Base-by-base conservation (phyloP, 1,140 invertebrate species). In the Ladona fulva region DNA sequence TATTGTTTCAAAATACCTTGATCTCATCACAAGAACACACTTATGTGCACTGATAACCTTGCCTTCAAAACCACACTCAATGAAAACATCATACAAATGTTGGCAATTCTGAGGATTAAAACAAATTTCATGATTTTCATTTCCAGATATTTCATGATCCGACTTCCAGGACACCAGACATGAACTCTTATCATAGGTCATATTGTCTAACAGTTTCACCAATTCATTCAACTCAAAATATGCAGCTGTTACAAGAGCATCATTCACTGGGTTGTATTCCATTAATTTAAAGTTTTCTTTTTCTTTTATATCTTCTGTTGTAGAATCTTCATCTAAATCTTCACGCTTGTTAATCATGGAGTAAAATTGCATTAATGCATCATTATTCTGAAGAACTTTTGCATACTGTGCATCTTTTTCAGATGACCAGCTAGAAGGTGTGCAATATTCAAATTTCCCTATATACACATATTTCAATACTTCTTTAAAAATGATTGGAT, bases 1-100 rank as follows among this genome's bases (percentile, higher is more conserved):
- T 91, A 94, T 92, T 79, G 89, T 90, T 75, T 89, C 85, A 84
- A 94, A 95, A 84, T 94, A 94, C 75, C 94, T 92, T 7, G 92
- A 84, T 77, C 92, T 83, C 0, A 92, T 90, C 0, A 89, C 88
- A 24, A 94, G 84, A 73, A 95, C 85, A 84, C 92, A 94, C 79
- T 91, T 91, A 82, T 95, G 92, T 52, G 91, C 92, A 5, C 86
- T 83, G 74, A 92, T 84, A 22, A 85, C 80, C 1, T 83, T 82
- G 29, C 8, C 29, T 14, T 87, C 88, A 82, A 92, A 89, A 74
- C 87, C 87, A 78, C 87, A 88, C 76, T 85, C 82, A 0, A 92
- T 86, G 29, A 81, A 83, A 0, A 91, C 87, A 84, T 94, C 92
- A 80, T 86, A 88, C 10, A 93, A 84, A 14, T 90, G 88, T 12